Conservation (phyloP, 1,140 invertebrate species). For the Copidosoma floridanum region DNA sequence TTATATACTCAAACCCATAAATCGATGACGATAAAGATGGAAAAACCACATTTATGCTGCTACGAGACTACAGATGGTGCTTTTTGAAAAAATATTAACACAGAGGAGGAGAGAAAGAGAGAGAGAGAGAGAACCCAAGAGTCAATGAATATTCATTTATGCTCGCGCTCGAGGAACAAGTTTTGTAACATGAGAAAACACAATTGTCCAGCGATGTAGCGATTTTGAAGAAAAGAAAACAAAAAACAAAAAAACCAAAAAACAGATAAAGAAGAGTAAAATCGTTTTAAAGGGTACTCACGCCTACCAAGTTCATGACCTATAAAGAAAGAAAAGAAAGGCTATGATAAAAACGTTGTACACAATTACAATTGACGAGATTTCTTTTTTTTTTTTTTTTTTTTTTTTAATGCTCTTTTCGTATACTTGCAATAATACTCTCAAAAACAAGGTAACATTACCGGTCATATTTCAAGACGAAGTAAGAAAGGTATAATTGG, state of each 20-base stretch:
- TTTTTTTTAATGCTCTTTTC: too few species aligned
- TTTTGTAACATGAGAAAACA: neutral
- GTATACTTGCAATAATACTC: too few species aligned
- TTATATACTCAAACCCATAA: too few species aligned
- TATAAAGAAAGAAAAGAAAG: constrained; percentile 43
- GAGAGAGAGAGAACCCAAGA: neutral
- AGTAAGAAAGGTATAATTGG: neutral
- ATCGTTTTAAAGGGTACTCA: constrained; percentile 39
- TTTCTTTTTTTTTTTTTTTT: constrained; percentile 9
- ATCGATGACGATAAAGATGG: too few species aligned
- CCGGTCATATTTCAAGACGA: constrained; percentile 14
- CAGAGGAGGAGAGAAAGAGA: too few species aligned
- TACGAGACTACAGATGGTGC: too few species aligned
- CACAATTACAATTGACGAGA: constrained; percentile 7
- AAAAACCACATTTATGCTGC: too few species aligned
- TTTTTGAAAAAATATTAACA: too few species aligned
- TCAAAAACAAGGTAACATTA: too few species aligned
- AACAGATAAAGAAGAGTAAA: neutral
- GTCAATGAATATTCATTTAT: constrained; percentile 3
- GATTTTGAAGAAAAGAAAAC: neutral
- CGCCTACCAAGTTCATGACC: constrained; percentile 48
- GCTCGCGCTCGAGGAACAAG: too few species aligned
- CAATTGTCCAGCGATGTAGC: constrained; percentile 19
- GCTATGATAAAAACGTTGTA: constrained; percentile 29
- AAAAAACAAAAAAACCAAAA: constrained; percentile 16